A percentile compares a stretch with the other conserved stretches of the same genome.
phyloP scores from a whole-genome alignment of 2,797 vertebrate genomes.

The Ctenosaura bakeri region DNA sequence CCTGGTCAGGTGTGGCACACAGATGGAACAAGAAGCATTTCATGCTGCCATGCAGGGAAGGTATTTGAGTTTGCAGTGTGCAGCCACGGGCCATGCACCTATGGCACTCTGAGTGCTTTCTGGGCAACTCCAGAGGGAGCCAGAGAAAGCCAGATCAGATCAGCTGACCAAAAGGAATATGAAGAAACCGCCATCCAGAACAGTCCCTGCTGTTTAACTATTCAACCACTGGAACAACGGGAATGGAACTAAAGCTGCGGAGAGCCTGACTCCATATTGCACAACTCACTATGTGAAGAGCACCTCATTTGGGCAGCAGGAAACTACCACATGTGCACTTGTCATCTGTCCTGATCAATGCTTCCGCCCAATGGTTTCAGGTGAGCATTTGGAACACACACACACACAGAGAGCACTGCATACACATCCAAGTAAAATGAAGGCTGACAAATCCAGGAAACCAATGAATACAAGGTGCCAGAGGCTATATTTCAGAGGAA shows the following conservation, averaged over 20 bases:
- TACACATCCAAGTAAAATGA: too few species aligned
- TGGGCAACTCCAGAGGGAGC: constrained; percentile 37
- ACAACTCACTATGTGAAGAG: background rate
- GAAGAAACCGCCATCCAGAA: background rate
- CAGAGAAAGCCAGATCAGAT: constrained; percentile 15
- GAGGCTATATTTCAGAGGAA: too few species aligned
- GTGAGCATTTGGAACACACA: background rate
- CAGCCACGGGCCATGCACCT: background rate
- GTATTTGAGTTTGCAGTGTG: constrained; percentile 13
- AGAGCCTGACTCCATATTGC: background rate
- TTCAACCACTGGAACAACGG: background rate
- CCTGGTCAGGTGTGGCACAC: fast-evolving
- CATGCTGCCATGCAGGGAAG: constrained; percentile 74
- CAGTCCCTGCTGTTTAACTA: background rate
- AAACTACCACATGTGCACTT: background rate
- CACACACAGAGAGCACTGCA: background rate
- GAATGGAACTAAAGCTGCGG: background rate
- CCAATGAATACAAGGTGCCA: too few species aligned
- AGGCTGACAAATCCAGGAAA: background rate
- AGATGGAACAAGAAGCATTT: background rate
- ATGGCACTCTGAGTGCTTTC: background rate
- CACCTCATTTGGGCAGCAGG: too few species aligned
- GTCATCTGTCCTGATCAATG: background rate
- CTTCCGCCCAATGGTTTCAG: background rate
- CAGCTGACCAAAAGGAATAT: background rate